Percentiles rank a stretch among this genome's conserved stretches.
phyloP scores from a whole-genome alignment of 1,140 invertebrate genomes.

The Lysiphlebus fabarum region DNA sequence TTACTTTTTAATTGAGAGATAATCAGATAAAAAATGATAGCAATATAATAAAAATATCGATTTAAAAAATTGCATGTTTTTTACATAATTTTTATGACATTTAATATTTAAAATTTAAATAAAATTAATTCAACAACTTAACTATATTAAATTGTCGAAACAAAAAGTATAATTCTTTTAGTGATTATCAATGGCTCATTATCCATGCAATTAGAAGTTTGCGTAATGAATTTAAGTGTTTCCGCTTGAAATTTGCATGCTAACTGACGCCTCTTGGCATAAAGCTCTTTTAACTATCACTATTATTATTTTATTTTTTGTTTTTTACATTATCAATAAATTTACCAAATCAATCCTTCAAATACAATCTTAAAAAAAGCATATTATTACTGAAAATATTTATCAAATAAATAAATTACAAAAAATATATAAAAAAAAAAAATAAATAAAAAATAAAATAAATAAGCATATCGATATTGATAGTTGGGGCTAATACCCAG shows the following conservation, averaged over 20 bases:
- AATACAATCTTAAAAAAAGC: too few species aligned
- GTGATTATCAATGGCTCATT: slow-evolving; percentile 43
- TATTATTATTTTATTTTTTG: slow-evolving; percentile 17
- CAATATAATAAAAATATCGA: too few species aligned
- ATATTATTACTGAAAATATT: too few species aligned
- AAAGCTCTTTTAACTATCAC: slow-evolving; percentile 22
- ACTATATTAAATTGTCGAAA: slow-evolving; percentile 13
- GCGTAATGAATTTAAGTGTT: slow-evolving; percentile 46
- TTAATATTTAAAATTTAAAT: not conserved
- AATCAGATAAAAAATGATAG: too few species aligned
- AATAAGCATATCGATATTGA: slow-evolving; percentile 35
- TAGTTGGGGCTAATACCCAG: slow-evolving; percentile 19
- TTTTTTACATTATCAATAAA: too few species aligned
- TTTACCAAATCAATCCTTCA: too few species aligned
- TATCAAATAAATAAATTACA: not conserved
- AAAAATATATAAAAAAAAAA: too few species aligned
- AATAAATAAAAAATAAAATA: too few species aligned
- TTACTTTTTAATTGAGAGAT: too few species aligned
- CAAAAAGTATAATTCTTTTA: slow-evolving; percentile 34
- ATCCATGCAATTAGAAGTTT: slow-evolving; percentile 42
- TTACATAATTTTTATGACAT: too few species aligned
- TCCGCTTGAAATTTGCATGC: slow-evolving; percentile 40
- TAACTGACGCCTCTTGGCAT: slow-evolving; percentile 32
- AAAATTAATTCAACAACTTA: slow-evolving; percentile 3
- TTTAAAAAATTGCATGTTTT: too few species aligned